phyloP scores from a whole-genome alignment of 2,888 invertebrate species.

The Yponomeuta evonymella region DNA sequence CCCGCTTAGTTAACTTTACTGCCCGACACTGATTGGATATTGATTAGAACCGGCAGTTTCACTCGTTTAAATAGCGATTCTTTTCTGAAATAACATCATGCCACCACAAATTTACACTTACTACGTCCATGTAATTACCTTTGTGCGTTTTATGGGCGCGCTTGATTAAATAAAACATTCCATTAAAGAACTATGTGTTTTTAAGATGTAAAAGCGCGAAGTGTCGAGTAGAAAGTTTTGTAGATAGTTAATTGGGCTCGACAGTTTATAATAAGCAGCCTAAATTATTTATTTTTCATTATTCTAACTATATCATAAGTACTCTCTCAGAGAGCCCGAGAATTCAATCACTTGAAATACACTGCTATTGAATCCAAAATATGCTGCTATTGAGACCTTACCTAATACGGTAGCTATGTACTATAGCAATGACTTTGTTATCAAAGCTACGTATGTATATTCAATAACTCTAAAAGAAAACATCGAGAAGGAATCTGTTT shows the following conservation, averaged over 20 bases:
- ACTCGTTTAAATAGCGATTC: constrained; percentile 60
- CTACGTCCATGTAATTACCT: constrained; percentile 65
- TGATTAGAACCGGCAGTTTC: constrained; percentile 69
- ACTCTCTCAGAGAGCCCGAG: too few relatives aligned
- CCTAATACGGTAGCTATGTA: too few relatives aligned
- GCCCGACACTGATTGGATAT: constrained; percentile 67
- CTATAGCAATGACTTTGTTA: background rate
- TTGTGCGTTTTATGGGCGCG: constrained; percentile 52
- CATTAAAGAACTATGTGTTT: constrained; percentile 19
- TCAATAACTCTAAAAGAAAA: too few relatives aligned
- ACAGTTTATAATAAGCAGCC: background rate
- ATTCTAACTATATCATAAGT: too few relatives aligned
- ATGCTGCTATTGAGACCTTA: too few relatives aligned
- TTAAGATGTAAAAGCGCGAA: constrained; percentile 9
- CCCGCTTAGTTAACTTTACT: constrained; percentile 74
- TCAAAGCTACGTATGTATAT: background rate
- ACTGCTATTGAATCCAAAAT: too few relatives aligned
- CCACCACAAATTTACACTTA: constrained; percentile 69
- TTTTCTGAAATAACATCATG: constrained; percentile 64
- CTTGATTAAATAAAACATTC: constrained; percentile 67
- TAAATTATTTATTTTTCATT: background rate
- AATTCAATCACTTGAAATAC: too few relatives aligned
- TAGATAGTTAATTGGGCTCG: background rate
- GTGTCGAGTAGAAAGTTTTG: background rate
- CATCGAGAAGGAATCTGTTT: too few relatives aligned